Percentiles rank a stretch among this genome's conserved stretches.
These are phyloP conservation scores for Lasioglossum figueresi DNA, from an alignment of 2,888 invertebrate genomes.

Conservation along the genomic window DNA sequence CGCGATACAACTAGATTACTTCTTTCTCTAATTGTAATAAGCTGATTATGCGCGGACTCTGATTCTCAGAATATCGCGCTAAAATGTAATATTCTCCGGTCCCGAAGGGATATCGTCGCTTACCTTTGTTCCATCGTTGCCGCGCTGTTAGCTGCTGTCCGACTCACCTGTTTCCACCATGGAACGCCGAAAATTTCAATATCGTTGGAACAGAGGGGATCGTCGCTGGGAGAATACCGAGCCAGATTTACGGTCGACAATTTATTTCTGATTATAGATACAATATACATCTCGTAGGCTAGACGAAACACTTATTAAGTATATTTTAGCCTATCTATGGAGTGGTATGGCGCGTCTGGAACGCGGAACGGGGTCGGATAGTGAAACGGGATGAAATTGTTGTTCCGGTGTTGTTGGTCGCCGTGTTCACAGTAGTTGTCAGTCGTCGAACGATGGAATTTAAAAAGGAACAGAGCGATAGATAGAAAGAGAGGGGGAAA, in stretches of 20 bases:
- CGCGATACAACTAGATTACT: no score
- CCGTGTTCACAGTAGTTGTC: slow-evolving; percentile 40
- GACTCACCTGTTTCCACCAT: neutral
- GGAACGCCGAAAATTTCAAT: slow-evolving; percentile 45
- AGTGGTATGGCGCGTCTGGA: slow-evolving; percentile 73
- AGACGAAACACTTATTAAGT: slow-evolving; percentile 80
- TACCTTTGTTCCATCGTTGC: slow-evolving; percentile 7
- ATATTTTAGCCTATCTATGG: slow-evolving; percentile 77
- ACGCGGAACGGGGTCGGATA: slow-evolving; percentile 66
- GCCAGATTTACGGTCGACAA: slow-evolving; percentile 68
- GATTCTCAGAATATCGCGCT: neutral
- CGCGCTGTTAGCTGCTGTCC: neutral
- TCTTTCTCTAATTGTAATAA: no score
- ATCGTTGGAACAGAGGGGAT: neutral
- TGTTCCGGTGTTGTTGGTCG: slow-evolving; percentile 41
- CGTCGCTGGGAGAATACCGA: slow-evolving; percentile 1
- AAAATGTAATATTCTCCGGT: neutral
- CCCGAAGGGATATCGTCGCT: neutral
- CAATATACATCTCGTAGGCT: slow-evolving; percentile 81
- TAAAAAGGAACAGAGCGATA: slow-evolving; percentile 21
- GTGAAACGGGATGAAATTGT: slow-evolving; percentile 64
- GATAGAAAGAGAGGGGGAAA: neutral
- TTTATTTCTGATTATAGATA: slow-evolving; percentile 80
- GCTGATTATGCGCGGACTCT: no score
- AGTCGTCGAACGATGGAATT: slow-evolving; percentile 37